Evolutionary conservation across 2,888 invertebrate genomes (phyloP), one percentile per base, ranked within the genome.

Genomic region (Andrena hattorfiana): DNA sequence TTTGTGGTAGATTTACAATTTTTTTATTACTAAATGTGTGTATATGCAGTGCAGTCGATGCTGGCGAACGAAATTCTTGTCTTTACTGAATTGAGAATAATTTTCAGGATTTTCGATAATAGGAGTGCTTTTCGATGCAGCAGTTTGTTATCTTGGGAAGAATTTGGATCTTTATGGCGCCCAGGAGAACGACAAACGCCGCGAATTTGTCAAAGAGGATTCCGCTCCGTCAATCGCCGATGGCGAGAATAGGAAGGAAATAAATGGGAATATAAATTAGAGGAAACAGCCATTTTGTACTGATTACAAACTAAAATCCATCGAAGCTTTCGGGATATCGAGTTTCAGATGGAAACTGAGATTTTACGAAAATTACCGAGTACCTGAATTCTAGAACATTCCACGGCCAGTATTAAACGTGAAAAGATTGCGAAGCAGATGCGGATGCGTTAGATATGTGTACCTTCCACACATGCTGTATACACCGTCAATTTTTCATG

Each of bases 101-200:
- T 51, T 78, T 81, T 56, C 90, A 96, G 96, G 92, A 32, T 94
- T 96, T 56, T 95, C 96, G 16, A 86, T 94, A 0, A 88, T 96
- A 49, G 96, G 96, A 28, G 95, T 95, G 2, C 23, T 95, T n/a
- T 95, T 96, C 83, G 96, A 96, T 88, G 91, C 93, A 2, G 92
- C 95, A 1, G 96, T 96, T 2, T 96, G 96, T 94, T 95, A 95
- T 87, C 93, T 95, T 69, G 96, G 95, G 0, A 95, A 95, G 80
- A 93, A 95, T 92, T 92, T 96, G 78, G 95, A 96, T 90, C 94
- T 96, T 5, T 96, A 96, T 86, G 95, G 95, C 10, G 90, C 91
- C n/a, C 72, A 81, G 2, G 93, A 94, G 20, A 85, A 74, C 48
- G 93, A 94, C 81, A 92, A 80, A 77, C 90, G 92, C 35, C 91